Evolutionary conservation across 2,888 invertebrate species (phyloP).

Genomic region (Hirtodrosophila duncani): DNA sequence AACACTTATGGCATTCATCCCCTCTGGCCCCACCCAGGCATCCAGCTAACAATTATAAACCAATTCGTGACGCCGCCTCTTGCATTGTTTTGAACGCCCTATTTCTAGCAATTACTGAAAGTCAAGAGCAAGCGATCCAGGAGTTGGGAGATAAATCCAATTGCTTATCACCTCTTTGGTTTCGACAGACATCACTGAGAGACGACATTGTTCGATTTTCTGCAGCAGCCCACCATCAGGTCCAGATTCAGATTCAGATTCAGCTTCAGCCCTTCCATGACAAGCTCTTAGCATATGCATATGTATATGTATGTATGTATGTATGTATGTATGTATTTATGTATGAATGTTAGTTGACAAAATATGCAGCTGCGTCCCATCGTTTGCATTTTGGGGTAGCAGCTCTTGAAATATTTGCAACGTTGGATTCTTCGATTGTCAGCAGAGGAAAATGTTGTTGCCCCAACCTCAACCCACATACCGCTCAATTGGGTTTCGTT

Average conservation of each 20-base stretch:
- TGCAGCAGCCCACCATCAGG: too few relatives aligned
- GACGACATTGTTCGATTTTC: slow-evolving; percentile 6
- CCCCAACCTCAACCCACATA: neutral
- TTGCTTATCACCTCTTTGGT: slow-evolving; percentile 53
- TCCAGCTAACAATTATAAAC: too few relatives aligned
- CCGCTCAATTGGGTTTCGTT: slow-evolving; percentile 37
- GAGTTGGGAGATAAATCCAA: slow-evolving; percentile 35
- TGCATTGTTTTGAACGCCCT: too few relatives aligned
- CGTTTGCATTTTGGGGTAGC: slow-evolving; percentile 41
- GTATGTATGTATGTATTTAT: too few relatives aligned
- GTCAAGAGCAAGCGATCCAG: neutral
- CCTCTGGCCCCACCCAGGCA: too few relatives aligned
- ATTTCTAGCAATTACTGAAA: neutral
- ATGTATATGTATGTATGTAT: too few relatives aligned
- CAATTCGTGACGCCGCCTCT: too few relatives aligned
- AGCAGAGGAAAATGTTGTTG: slow-evolving; percentile 18
- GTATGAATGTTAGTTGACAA: slow-evolving; percentile 63
- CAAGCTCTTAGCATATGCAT: too few relatives aligned
- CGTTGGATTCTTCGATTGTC: slow-evolving; percentile 69
- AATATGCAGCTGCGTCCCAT: slow-evolving; percentile 69
- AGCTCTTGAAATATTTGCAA: slow-evolving; percentile 55
- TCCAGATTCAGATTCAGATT: too few relatives aligned
- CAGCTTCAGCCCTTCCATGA: too few relatives aligned
- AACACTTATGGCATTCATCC: slow-evolving; percentile 11
- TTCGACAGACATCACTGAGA: slow-evolving; percentile 44